phyloP scores from a whole-genome alignment of 1,140 invertebrate species.

The Forficula auricularia region DNA sequence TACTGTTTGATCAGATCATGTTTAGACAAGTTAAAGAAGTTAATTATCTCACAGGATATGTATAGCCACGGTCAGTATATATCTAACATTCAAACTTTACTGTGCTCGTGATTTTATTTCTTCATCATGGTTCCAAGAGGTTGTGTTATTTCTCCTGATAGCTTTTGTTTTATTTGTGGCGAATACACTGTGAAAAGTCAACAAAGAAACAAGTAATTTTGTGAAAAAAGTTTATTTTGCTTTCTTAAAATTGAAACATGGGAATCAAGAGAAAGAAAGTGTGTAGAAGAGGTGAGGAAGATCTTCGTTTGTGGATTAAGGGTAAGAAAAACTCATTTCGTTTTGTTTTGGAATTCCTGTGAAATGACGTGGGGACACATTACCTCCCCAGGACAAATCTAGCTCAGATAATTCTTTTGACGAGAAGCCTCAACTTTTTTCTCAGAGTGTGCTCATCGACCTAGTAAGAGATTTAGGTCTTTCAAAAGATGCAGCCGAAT shows the following conservation, averaged over 20 bases:
- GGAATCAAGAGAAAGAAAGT: conserved; percentile 8
- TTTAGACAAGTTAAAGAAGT: conserved; percentile 3
- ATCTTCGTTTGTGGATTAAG: conserved; percentile 12
- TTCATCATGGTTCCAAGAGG: conserved; percentile 2
- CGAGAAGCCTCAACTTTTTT: neutral
- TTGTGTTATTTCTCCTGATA: conserved; percentile 11
- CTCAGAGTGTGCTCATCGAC: conserved; percentile 4
- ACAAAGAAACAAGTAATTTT: conserved; percentile 10
- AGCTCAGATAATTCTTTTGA: conserved; percentile 1
- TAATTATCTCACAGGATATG: too few relatives aligned
- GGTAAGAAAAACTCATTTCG: conserved; percentile 8
- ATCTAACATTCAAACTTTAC: conserved; percentile 2
- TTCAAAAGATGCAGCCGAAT: conserved; percentile 10
- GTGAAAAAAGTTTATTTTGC: conserved; percentile 10
- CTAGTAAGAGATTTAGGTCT: conserved; percentile 12
- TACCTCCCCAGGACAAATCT: conserved; percentile 1
- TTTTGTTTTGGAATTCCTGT: conserved; percentile 4
- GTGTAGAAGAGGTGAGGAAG: conserved; percentile 1
- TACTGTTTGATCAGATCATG: conserved; percentile 1
- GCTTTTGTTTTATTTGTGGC: conserved; percentile 9
- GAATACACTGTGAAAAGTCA: conserved; percentile 12
- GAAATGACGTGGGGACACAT: neutral
- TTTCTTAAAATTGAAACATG: conserved; percentile 7
- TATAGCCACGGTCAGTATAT: neutral
- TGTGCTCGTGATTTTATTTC: conserved; percentile 2